Base-by-base conservation (phyloP, 30 jellyfish, hydroid and myxozoan genomes). In the Aurelia sp. region DNA sequence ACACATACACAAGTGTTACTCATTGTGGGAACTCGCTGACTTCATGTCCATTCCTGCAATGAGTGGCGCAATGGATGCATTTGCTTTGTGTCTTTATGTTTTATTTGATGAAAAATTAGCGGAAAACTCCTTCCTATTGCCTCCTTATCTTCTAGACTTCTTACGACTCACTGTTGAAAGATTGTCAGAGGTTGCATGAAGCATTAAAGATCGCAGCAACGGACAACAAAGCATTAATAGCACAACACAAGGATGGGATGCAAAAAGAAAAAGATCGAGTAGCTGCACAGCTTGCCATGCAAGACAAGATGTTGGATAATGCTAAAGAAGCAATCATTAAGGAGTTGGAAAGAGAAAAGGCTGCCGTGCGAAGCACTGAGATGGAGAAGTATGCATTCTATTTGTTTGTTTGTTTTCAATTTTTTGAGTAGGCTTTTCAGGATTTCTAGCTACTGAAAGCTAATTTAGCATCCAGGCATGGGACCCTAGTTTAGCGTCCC, bases 171-270 rank as follows among this genome's bases (percentile, higher is more conserved):
- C 74, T 73, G 44, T 23, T 76, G 73, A 76, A 67, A 59, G 96
- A 88, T 55, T 65, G 73, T 22, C 85, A 88, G 37, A 79, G 78
- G 73, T 90, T 90, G 4, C 92, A 83, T n/a, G 91, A 83, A 44
- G 91, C 91, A 15, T 62, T 90, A 41, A 82, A 76, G 51, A 78
- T 90, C 7, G 97, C 97, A 22, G 94, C 97, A 8, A 84, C 92
- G 19, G 97, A 90, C 85, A 90, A 90, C 91, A 84, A 90, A 48
- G 97, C 97, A 1, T 37, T 90, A 50, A 78, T 90, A 23, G 71
- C 95, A n/a, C 97, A 90, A 58, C 89, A 85, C 81, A 90, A 83
- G 33, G 97, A 83, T 4, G 79, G 62, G 40, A 41, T 83, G 58
- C 94, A 78, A 47, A 58, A 91, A 33, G 97, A 90, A 58, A 84